phyloP scores from a whole-genome alignment of 2,888 invertebrate genomes.

The Dicranocentrus wangi region DNA sequence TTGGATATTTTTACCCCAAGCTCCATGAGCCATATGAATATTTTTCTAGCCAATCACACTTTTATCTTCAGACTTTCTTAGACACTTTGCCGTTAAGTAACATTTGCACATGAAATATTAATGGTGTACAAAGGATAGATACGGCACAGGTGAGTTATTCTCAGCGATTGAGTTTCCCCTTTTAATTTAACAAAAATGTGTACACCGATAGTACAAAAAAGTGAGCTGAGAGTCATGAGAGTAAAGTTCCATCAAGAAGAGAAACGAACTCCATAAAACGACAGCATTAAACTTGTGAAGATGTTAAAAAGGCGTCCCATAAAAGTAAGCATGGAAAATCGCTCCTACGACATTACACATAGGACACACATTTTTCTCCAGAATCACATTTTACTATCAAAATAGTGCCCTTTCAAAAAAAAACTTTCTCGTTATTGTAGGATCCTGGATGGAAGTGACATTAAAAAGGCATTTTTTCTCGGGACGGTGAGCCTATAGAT shows the following conservation, averaged over 20 bases:
- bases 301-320: conserved; percentile 48
- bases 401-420: not conserved
- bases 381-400: not conserved
- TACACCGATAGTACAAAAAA: conserved; percentile 8
- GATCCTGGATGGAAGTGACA: conserved; percentile 5
- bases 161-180: conserved; percentile 41
- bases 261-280: conserved; percentile 52
- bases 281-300: conserved; percentile 56
- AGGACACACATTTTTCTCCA: not conserved
- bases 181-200: conserved; percentile 18
- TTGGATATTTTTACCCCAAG: too few relatives aligned
- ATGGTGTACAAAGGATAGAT: conserved; percentile 44
- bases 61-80: too few relatives aligned
- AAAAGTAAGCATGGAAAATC: conserved; percentile 25
- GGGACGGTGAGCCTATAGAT: too few relatives aligned
- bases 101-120: conserved; percentile 61
- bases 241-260: conserved; percentile 58
- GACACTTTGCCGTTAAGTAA: too few relatives aligned
- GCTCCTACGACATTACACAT: not conserved
- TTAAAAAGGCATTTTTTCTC: not conserved
- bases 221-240: conserved; percentile 37
- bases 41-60: too few relatives aligned
- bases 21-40: too few relatives aligned
- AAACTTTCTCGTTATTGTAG: not conserved
- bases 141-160: conserved; percentile 56